Base-by-base conservation (phyloP, 2,113 vertebrate genomes). In the Leptosomus discolor region DNA sequence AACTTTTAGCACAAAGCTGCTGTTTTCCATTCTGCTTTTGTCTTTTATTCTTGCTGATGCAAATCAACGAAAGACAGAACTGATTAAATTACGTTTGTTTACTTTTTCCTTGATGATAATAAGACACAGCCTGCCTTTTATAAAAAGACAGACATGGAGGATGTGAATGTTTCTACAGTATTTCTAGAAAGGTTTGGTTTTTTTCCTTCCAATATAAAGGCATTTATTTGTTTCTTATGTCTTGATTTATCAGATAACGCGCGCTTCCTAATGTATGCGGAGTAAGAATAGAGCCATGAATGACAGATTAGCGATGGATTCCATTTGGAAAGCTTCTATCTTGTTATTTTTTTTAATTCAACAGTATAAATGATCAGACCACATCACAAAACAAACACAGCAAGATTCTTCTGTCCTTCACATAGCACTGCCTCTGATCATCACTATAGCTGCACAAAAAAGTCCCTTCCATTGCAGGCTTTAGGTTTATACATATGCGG, bases 1-100 rank as follows among this genome's bases (percentile, higher is more conserved):
- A 80, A 95, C 81, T 96, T 95, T 65, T 58, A 96, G 95, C 87
- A 96, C 94, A 96, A 90, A 95, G 94, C 96, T 95, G 89, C 89
- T 91, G 87, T 94, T 94, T 95, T 97, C 84, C 50, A 48, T 94
- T 92, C 91, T 94, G 95, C 86, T 89, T 96, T 97, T 97, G 97
- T 96, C 92, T 97, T 95, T 97, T 94, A 92, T 95, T 95, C 95
- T 92, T 85, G 84, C 86, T 96, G 95, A 91, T 96, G 92, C 89
- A 95, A 97, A 96, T 95, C 80, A 92, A n/a, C 0, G 5, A 89
- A 92, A 91, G 95, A 81, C 94, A 94, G 87, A 96, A 96, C 76
- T 82, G 89, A 96, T 96, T 92, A 95, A 95, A 97, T 97, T 96
- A 97, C 70, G 8, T 96, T 96, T 97, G 94, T 97, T 96, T 95